Conservation (phyloP, 2,888 invertebrate genomes). For the Gibbula magus region DNA sequence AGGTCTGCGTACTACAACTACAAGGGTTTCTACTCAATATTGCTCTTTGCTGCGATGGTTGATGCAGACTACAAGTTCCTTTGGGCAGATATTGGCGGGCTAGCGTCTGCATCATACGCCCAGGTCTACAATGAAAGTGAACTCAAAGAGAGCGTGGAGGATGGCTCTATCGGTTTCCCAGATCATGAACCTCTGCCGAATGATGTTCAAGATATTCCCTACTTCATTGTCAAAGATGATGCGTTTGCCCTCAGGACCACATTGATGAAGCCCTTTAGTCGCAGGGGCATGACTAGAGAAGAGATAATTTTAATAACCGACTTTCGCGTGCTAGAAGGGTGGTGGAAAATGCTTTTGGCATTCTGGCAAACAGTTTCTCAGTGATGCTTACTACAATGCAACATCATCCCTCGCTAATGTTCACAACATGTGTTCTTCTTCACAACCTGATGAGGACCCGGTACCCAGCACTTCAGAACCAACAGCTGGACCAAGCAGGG, state of each 20-base stretch:
- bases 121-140: too few species aligned
- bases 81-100: constrained; percentile 42
- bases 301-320: constrained; percentile 54
- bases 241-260: constrained; percentile 36
- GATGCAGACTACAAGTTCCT: constrained; percentile 47
- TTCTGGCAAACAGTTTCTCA: constrained; percentile 53
- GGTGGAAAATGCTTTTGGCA: constrained; percentile 52
- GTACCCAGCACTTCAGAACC: too few species aligned
- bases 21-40: constrained; percentile 30
- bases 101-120: constrained; percentile 31
- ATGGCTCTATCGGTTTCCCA: too few species aligned
- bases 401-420: constrained; percentile 32
- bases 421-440: constrained; percentile 30
- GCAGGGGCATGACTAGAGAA: constrained; percentile 39
- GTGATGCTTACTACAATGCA: too few species aligned
- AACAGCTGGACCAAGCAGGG: constrained; percentile 40
- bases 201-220: constrained; percentile 40
- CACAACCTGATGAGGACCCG: constrained; percentile 47
- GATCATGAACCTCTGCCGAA: constrained; percentile 40
- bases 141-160: too few species aligned
- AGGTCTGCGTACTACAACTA: constrained; percentile 46
- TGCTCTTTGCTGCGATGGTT: constrained; percentile 33
- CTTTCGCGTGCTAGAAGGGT: constrained; percentile 40
- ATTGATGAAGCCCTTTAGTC: constrained; percentile 43
- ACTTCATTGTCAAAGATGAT: constrained; percentile 45